A percentile compares a stretch with the other conserved stretches of the same genome.
These are phyloP conservation scores for Philypnodon macrostomus DNA, from an alignment of 2,797 vertebrate species.

Conservation along the genomic window DNA sequence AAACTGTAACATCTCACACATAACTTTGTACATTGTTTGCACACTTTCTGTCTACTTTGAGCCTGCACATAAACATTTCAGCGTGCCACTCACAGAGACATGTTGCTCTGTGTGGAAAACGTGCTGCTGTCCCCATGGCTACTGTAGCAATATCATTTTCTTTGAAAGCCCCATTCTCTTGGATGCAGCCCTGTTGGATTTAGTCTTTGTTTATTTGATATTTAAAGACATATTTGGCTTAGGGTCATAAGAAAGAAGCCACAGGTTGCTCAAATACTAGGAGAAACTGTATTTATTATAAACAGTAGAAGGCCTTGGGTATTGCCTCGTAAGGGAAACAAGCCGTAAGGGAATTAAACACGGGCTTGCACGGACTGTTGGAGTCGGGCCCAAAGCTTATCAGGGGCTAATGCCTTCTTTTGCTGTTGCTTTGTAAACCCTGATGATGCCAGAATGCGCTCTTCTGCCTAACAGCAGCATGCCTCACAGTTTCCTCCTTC, in stretches of 20 bases:
- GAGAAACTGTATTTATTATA: too few species aligned
- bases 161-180: constrained; percentile 31
- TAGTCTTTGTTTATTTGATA: constrained; percentile 8
- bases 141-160: constrained; percentile 40
- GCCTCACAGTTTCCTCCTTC: constrained; percentile 46
- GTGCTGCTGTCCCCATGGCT: constrained; percentile 61
- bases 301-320: too few species aligned
- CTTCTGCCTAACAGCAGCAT: constrained; percentile 69
- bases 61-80: constrained; percentile 14
- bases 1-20: background rate
- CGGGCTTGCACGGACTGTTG: constrained; percentile 36
- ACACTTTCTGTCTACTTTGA: constrained; percentile 16
- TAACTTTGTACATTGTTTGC: constrained; percentile 15
- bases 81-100: constrained; percentile 12
- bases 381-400: constrained; percentile 54
- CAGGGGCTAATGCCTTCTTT: constrained; percentile 49
- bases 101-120: constrained; percentile 10
- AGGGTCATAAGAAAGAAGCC: background rate
- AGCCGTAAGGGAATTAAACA: constrained; percentile 5
- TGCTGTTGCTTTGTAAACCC: constrained; percentile 40
- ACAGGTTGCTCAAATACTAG: constrained; percentile 15
- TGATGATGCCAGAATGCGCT: constrained; percentile 53
- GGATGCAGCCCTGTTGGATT: constrained; percentile 27
- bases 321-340: constrained; percentile 11
- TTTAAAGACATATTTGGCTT: constrained; percentile 13